Conservation (phyloP, 2,113 vertebrate species). For the Nerophis lumbriciformis region DNA sequence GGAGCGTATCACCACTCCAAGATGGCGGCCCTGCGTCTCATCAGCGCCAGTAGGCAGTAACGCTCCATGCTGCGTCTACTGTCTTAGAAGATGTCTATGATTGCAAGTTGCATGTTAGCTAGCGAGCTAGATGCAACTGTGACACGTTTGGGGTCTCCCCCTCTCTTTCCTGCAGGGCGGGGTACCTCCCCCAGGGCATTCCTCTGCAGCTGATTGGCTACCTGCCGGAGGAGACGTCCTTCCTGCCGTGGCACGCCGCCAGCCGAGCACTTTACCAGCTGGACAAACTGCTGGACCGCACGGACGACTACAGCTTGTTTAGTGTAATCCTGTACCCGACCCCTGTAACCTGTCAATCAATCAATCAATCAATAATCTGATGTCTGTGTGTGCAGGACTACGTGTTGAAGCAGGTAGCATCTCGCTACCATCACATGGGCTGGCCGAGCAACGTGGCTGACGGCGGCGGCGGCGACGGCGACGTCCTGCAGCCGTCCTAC, state of each 20-base stretch:
- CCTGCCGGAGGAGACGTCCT: slow-evolving; percentile 89
- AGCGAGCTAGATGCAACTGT: too few species aligned
- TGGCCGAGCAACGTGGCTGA: slow-evolving; percentile 77
- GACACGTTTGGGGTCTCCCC: background rate
- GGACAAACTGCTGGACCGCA: slow-evolving; percentile 94
- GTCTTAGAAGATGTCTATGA: too few species aligned
- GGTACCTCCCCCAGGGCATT: slow-evolving; percentile 91
- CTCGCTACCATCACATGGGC: slow-evolving; percentile 89
- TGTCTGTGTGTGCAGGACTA: slow-evolving; percentile 76
- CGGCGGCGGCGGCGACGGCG: slow-evolving; percentile 66
- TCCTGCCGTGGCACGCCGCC: slow-evolving; percentile 96
- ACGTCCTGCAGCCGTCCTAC: slow-evolving; percentile 82
- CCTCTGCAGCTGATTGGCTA: slow-evolving; percentile 93
- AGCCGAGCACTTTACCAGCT: slow-evolving; percentile 91
- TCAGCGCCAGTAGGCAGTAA: too few species aligned
- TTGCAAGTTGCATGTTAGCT: background rate
- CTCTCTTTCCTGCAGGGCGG: slow-evolving; percentile 74
- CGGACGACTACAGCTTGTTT: slow-evolving; percentile 92
- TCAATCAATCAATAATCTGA: background rate
- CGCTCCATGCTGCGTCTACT: too few species aligned
- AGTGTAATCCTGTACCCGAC: slow-evolving; percentile 72
- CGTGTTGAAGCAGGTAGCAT: slow-evolving; percentile 89
- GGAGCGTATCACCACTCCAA: too few species aligned
- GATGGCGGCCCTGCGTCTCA: too few species aligned
- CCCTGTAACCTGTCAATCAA: background rate